These are phyloP conservation scores for Aspidoscelis tigris DNA, from an alignment of 2,113 vertebrate genomes.

Conservation along the genomic window DNA sequence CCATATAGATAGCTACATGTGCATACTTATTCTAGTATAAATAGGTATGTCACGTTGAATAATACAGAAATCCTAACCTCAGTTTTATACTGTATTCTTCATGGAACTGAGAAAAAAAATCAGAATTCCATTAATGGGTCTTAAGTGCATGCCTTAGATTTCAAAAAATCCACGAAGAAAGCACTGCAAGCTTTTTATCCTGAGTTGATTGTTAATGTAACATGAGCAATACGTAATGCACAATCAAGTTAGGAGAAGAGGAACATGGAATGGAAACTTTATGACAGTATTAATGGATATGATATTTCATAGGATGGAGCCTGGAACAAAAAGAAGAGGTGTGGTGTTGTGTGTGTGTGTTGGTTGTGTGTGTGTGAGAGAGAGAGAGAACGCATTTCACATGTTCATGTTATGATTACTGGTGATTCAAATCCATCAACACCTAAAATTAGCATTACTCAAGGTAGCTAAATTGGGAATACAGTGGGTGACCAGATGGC, in stretches of 20 bases:
- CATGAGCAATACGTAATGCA: too few species aligned
- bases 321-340: neutral
- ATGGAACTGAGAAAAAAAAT: too few species aligned
- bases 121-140: too few species aligned
- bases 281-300: neutral
- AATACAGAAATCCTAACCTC: neutral
- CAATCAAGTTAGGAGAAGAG: too few species aligned
- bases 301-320: neutral
- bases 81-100: too few species aligned
- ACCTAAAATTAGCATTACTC: constrained; percentile 7
- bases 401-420: neutral
- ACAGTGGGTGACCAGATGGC: neutral
- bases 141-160: too few species aligned
- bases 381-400: neutral
- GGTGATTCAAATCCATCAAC: neutral
- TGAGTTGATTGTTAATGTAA: too few species aligned
- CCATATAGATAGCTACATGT: neutral
- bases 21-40: neutral
- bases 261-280: neutral
- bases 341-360: neutral
- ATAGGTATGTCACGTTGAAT: neutral
- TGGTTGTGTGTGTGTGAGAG: neutral
- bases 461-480: constrained; percentile 3
- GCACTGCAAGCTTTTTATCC: neutral
- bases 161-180: neutral